Base-by-base conservation (phyloP, 92 coral and sea anemone species). In the Montipora capitata region DNA sequence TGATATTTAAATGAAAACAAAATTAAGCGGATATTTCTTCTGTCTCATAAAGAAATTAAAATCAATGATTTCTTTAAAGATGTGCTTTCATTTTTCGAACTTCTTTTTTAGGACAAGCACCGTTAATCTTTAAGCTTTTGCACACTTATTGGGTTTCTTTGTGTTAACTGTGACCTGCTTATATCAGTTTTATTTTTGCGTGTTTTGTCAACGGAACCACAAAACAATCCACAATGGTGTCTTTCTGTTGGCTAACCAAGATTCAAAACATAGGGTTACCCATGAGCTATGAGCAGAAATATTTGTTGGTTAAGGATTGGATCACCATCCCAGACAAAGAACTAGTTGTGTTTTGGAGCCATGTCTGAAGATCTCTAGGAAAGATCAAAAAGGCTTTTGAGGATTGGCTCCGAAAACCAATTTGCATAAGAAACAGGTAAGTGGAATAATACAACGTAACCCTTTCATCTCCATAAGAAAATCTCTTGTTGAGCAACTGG, bases 231-330 rank as follows among this genome's bases (percentile, higher is more conserved):
- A 12, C 8, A 83, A 15, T 66, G 52, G 3, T 39, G 14, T 54
- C 40, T 40, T 85, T 76, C 69, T 16, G 69, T 85, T 85, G 89
- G 89, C 11, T 59, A 8, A 13, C 44, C 15, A 68, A 76, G 14
- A 48, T 48, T 15, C 56, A 14, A 93, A 93, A 90, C 93, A 93
- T 43, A 10, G n/a, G 67, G 85, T 90, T 91, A 93, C 94, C 81
- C 90, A 89, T 90, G 77, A 74, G 12, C 12, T 93, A 89, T 90
- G 77, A 74, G 7, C 12, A 74, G 83, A 93, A 90, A 90, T 89
- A 93, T 93, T 90, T 82, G 68, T 85, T 77, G 58, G 67, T 45
- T 65, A 48, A 45, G 59, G 75, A 45, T 75, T 76, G 75, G 41
- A 65, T 85, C 82, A 85, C 52, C 42, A n/a, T 17, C 64, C 41